A percentile compares a stretch with the other conserved stretches of the same genome.
Conservation (phyloP, 2,888 invertebrate genomes). For the Hemithea aestivaria region DNA sequence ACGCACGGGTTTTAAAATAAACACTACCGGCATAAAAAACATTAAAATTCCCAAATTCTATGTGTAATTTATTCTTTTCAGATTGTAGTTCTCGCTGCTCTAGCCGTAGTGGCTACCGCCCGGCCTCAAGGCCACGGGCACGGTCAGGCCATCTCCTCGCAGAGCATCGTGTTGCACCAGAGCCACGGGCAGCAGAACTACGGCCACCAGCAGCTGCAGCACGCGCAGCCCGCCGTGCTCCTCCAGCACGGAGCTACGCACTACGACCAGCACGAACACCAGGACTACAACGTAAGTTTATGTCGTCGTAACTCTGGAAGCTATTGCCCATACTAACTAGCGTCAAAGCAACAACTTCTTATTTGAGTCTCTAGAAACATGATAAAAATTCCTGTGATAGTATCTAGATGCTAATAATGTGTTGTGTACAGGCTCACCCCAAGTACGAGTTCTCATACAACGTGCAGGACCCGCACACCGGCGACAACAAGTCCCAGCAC, state of each 20-base stretch:
- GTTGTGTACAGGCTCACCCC: slow-evolving; percentile 11
- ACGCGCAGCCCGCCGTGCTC: slow-evolving; percentile 5
- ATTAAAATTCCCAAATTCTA: too few relatives aligned
- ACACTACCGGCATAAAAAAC: too few relatives aligned
- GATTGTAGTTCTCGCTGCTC: too few relatives aligned
- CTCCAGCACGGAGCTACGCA: neutral
- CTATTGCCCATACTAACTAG: too few relatives aligned
- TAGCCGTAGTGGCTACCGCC: too few relatives aligned
- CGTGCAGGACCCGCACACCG: slow-evolving; percentile 72
- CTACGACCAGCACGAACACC: slow-evolving; percentile 6
- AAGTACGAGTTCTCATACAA: slow-evolving; percentile 63
- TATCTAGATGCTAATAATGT: too few relatives aligned
- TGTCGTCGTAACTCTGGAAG: neutral
- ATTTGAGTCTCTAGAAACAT: too few relatives aligned
- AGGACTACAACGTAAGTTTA: slow-evolving; percentile 9
- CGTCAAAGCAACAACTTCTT: too few relatives aligned
- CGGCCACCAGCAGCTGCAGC: slow-evolving; percentile 1
- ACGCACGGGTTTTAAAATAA: too few relatives aligned
- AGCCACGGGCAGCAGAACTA: slow-evolving; percentile 25
- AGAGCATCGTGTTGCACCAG: slow-evolving; percentile 39
- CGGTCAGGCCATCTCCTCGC: slow-evolving; percentile 33
- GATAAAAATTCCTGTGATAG: too few relatives aligned
- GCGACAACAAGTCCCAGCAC: slow-evolving; percentile 73
- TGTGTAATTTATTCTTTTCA: too few relatives aligned
- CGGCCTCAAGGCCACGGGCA: slow-evolving; percentile 12